Conservation (phyloP, 2,797 vertebrate species). For the Gambusia yucatana region DNA sequence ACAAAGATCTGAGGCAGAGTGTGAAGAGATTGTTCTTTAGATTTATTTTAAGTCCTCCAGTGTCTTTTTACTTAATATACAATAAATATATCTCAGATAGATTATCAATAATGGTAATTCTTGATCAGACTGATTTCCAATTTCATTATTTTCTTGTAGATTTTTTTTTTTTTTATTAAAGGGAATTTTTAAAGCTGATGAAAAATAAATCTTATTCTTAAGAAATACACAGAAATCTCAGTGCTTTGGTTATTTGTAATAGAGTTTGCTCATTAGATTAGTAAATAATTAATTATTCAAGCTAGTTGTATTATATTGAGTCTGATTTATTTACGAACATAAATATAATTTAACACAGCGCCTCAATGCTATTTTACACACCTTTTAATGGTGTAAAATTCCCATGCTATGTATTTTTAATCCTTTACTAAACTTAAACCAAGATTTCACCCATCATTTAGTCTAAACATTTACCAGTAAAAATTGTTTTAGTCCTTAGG, state of each 20-base stretch:
- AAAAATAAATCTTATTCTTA: neutral
- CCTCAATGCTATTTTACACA: neutral
- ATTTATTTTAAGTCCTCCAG: neutral
- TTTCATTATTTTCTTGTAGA: neutral
- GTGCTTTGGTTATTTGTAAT: neutral
- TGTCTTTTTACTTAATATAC: neutral
- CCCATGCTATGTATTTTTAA: neutral
- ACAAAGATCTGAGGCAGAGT: neutral
- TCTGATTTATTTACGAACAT: neutral
- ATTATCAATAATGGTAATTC: neutral
- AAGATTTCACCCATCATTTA: neutral
- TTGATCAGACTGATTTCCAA: neutral
- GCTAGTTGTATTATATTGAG: neutral
- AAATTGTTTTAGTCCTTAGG: slow-evolving; percentile 3
- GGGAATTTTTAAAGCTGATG: neutral
- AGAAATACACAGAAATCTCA: neutral
- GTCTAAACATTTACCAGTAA: slow-evolving; percentile 1
- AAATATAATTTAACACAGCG: slow-evolving; percentile 5
- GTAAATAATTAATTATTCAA: neutral
- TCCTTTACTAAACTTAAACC: slow-evolving; percentile 1
- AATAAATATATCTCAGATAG: neutral
- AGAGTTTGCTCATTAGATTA: neutral
- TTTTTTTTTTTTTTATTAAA: neutral
- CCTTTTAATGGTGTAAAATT: neutral
- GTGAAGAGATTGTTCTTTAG: neutral